Evolutionary conservation across 64 coral and sea anemone species (phyloP).

Genomic region (Actinia equina): DNA sequence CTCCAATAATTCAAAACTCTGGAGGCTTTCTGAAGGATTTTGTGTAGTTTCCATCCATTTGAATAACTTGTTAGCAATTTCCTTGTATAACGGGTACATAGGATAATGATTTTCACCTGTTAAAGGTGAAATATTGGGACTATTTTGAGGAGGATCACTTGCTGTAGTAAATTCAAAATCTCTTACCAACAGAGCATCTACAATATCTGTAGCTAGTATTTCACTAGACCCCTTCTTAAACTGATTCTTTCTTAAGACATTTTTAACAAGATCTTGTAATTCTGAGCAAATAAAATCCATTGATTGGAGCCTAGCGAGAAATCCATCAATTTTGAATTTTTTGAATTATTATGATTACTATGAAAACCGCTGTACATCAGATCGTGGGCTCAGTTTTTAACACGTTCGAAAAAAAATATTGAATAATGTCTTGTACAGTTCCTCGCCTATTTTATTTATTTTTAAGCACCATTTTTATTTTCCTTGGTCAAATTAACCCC

Average conservation of each 20-base stretch:
- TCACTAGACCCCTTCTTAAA: not conserved
- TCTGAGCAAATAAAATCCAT: not conserved
- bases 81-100: conserved; percentile 20
- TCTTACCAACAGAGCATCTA: not conserved
- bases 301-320: no score
- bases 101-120: conserved; percentile 11
- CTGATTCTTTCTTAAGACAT: not conserved
- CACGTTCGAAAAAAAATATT: not conserved
- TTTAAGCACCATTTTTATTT: not conserved
- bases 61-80: conserved; percentile 36
- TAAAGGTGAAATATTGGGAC: not conserved
- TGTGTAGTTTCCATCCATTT: conserved; percentile 20
- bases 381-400: not conserved
- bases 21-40: conserved; percentile 15
- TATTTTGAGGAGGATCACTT: not conserved
- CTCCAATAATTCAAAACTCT: not conserved
- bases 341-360: not conserved
- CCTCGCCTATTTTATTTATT: conserved; percentile 22
- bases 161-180: not conserved
- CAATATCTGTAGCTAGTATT: not conserved
- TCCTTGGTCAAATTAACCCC: not conserved
- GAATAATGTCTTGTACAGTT: not conserved
- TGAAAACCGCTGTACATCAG: not conserved
- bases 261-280: not conserved
- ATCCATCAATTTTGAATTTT: not conserved